Base-by-base conservation (phyloP, 2,797 vertebrate species). In the Danio choprae region DNA sequence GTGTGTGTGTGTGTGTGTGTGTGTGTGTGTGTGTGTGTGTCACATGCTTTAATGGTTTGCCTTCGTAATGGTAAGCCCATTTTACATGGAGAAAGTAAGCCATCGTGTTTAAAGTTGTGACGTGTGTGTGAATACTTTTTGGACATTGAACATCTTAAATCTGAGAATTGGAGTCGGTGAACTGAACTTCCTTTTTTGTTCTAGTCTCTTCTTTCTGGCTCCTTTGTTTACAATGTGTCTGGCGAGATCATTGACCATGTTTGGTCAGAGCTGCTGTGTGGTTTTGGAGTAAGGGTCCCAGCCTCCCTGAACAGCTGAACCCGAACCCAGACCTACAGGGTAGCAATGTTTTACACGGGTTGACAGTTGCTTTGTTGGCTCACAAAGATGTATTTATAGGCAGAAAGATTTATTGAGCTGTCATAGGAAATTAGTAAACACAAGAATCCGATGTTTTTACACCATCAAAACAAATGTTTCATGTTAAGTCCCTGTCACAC, bases 241-340 rank as follows among this genome's bases (percentile, higher is more conserved):
- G 90, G 90, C 82, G 91, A 81, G 85, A 91, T 88, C 87, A 82
- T 87, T 91, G 89, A 82, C 94, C 92, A 92, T 94, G 89, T 95
- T 95, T 94, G 93, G 94, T 93, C 90, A 94, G 87, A 87, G 78
- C 89, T 10, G 86, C 88, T 74, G 87, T 75, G 38, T 62, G 89
- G 92, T 89, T 89, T 86, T 80, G 84, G 65, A 76, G 89, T 88
- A 78, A 77, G 76, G 71, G 85, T 85, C 87, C 77, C 87, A 55
- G 84, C 82, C 87, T 89, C 87, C 81, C 87, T 88, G 89, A 90
- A 90, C 80, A 79, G 83, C 77, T 73, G 74, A 82, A 84, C 36
- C 84, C 36, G 68, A 85, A 13, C 48, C 82, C 86, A 88, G 84
- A 83, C 46, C 67, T 90, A 84, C 89, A 88, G 90, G 90, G 78